phyloP scores from a whole-genome alignment of 2,888 invertebrate genomes.

The Osedax fenrisi region DNA sequence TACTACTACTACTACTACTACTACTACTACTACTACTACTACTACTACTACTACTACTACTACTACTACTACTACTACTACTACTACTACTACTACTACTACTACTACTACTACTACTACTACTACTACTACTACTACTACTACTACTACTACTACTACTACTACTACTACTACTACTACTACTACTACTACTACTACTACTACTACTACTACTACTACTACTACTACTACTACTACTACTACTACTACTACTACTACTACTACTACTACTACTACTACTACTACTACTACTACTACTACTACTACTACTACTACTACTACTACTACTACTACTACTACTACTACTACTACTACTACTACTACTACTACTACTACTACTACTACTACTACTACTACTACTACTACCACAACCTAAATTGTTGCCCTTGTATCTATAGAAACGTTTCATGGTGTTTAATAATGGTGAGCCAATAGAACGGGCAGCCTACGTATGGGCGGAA shows the following conservation, averaged over 20 bases:
- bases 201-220: conserved; percentile 31
- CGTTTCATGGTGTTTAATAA: conserved; percentile 47
- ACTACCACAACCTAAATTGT: background rate
- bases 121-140: conserved; percentile 33
- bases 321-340: conserved; percentile 32
- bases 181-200: conserved; percentile 32
- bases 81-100: no score
- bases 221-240: conserved; percentile 33
- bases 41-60: conserved; percentile 34
- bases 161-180: conserved; percentile 34
- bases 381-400: background rate
- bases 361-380: conserved; percentile 24
- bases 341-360: conserved; percentile 34
- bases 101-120: no score
- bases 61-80: conserved; percentile 34
- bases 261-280: conserved; percentile 28
- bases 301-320: conserved; percentile 31
- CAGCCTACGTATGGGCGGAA: conserved; percentile 47
- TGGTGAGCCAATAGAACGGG: conserved; percentile 45
- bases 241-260: conserved; percentile 33
- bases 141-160: conserved; percentile 31
- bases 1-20: conserved; percentile 33
- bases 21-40: conserved; percentile 33
- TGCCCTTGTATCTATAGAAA: conserved; percentile 39
- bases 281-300: conserved; percentile 22